These are phyloP conservation scores for Meloidogyne exigua DNA, from an alignment of 1,140 invertebrate species.

Conservation along the genomic window DNA sequence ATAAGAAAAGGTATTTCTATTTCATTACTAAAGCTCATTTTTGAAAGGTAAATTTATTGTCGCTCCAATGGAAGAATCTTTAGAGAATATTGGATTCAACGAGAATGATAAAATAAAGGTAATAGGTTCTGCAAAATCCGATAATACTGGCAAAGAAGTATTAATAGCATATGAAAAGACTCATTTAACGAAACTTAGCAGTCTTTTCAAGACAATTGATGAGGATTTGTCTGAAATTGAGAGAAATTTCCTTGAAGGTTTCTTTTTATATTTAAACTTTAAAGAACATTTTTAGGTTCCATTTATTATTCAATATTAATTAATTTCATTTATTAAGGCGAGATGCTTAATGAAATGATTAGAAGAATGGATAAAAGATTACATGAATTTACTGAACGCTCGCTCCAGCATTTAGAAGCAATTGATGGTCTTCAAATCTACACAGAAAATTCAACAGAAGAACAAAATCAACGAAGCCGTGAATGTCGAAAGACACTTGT, in stretches of 20 bases:
- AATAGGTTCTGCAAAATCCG: slow-evolving; percentile 21
- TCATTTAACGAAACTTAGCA: slow-evolving; percentile 25
- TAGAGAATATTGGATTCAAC: slow-evolving; percentile 28
- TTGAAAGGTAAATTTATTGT: slow-evolving; percentile 35
- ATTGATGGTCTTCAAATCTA: slow-evolving; percentile 43
- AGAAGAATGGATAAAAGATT: slow-evolving; percentile 39
- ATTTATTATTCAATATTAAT: neutral
- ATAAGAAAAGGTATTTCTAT: slow-evolving; percentile 32
- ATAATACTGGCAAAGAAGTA: slow-evolving; percentile 12
- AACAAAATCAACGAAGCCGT: slow-evolving; percentile 42
- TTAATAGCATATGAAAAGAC: slow-evolving; percentile 35
- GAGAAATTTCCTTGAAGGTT: slow-evolving; percentile 35
- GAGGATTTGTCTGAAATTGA: slow-evolving; percentile 33
- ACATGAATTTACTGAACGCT: slow-evolving; percentile 38
- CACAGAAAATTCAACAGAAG: slow-evolving; percentile 36
- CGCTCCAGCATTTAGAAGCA: slow-evolving; percentile 32
- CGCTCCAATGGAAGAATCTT: slow-evolving; percentile 24
- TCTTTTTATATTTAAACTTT: neutral
- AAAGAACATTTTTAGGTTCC: neutral
- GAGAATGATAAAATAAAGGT: slow-evolving; percentile 34
- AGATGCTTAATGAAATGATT: slow-evolving; percentile 42
- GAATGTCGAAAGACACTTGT: slow-evolving; percentile 40
- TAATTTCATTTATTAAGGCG: slow-evolving; percentile 27
- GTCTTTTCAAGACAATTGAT: slow-evolving; percentile 18
- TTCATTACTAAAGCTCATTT: neutral